phyloP scores from a whole-genome alignment of 2,113 vertebrate species.

The Seriola quinqueradiata region DNA sequence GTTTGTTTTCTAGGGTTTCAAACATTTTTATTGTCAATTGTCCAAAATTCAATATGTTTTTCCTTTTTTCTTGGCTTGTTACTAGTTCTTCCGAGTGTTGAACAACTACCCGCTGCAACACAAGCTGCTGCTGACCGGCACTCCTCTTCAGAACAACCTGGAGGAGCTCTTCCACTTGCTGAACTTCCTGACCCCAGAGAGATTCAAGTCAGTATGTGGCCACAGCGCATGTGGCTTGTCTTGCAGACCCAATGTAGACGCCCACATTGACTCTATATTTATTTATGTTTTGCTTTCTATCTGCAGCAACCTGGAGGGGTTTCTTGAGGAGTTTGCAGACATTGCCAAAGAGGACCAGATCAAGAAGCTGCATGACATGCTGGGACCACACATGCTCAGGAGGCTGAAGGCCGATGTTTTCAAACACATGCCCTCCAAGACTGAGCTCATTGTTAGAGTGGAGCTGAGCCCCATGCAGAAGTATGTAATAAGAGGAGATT shows the following conservation, averaged over 20 bases:
- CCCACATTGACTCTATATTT: background rate
- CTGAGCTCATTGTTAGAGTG: constrained; percentile 95
- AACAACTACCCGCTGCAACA: constrained; percentile 98
- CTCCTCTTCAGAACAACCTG: constrained; percentile 97
- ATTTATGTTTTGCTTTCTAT: background rate
- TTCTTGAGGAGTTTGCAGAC: constrained; percentile 98
- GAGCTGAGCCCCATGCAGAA: constrained; percentile 98
- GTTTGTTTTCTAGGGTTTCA: background rate
- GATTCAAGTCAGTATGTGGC: constrained; percentile 92
- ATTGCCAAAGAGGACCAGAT: constrained; percentile 99
- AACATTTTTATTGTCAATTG: background rate
- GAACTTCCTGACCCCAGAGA: constrained; percentile 95
- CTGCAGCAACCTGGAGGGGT: constrained; percentile 95
- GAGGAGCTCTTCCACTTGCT: constrained; percentile 97
- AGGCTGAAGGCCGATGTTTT: constrained; percentile 98
- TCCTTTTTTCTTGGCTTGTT: constrained; percentile 21
- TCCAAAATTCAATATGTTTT: background rate
- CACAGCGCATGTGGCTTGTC: background rate
- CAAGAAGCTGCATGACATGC: constrained; percentile 98
- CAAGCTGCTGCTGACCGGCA: constrained; percentile 95
- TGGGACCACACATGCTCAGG: constrained; percentile 97
- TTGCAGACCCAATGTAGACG: background rate
- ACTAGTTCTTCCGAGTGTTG: constrained; percentile 94
- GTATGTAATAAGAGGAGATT: constrained; percentile 79
- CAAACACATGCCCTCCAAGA: constrained; percentile 99